Base-by-base conservation (phyloP, 2,797 vertebrate species). In the Adrianichthys oophorus region DNA sequence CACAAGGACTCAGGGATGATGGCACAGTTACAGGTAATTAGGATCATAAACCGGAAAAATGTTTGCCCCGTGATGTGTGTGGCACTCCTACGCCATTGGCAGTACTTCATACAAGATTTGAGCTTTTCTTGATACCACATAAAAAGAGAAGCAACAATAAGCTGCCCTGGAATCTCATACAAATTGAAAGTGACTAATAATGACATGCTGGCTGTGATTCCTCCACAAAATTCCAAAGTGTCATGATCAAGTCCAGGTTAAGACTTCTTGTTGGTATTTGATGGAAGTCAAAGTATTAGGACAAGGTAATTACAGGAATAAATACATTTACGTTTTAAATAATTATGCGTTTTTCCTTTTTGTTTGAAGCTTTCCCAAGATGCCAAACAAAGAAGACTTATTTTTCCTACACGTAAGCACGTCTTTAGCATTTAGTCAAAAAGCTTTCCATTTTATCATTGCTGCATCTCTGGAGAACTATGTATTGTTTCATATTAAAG, bases 11-110 rank as follows among this genome's bases (percentile, higher is more conserved):
- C 81, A 78, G 85, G 82, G 83, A 89, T 72, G 85, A 84, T 78
- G 86, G 82, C 83, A 82, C 86, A 83, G 79, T 88, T 88, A 80
- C 74, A 80, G 82, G 84, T 87, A 91, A 90, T 89, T 90, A 89
- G 80, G 80, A 88, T 85, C 87, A 87, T 89, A 86, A 90, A 90
- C 70, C 70, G 80, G 71, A 83, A 78, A 84, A 87, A 85, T 82
- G 81, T 87, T 89, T 85, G 80, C 77, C 79, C 77, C 69, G 52
- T 65, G 84, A 85, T 75, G 76, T 76, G 80, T 48, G 61, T 66
- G 79, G 78, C 19, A 32, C 63, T 64, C 74, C 52, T 58, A 52
- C 26, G 21, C 73, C 66, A 52, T 42, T 78, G 79, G 84, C 83
- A 72, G 56, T 43, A 71, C 72, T 80, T 84, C 65, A 76, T 57